Base-by-base conservation (phyloP, 2,888 invertebrate species). In the Aspidiotus rigidus region DNA sequence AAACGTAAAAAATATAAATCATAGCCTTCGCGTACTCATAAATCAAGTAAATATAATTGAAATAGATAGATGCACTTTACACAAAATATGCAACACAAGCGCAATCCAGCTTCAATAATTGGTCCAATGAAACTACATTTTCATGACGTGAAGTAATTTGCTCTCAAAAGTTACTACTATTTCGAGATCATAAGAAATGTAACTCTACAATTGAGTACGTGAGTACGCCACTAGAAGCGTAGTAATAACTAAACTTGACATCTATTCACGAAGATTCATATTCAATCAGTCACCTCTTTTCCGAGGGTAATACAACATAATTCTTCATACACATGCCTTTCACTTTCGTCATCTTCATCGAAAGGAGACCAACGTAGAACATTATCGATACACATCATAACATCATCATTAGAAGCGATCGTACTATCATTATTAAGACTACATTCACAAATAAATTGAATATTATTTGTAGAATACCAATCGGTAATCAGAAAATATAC, bases 301-400 rank as follows among this genome's bases (percentile, higher is more conserved):
- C 87, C 83, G 80, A 90, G 88, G 77, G 89, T 89, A 77, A 90
- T 88, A 79, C 89, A 91, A 83, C 90, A 90, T 75, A 92, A 84
- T 79, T 91, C 90, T 80, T 90, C 91, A 79, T 92, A 92, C 76
- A 90, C 87, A 80, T 89, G 89, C 78, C 90, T 89, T 75, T 89
- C 89, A 74, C 75, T 75, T 70, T 75, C 75, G 56, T 70, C 64
- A 66, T 70, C 56, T 70, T 61, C 61, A 70, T 61, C 62, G 40
- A 69, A 69, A 17, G 69, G 69, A 62, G 62, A 69, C 69, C 69
- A 69, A n/a, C 69, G 60, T 40, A 69, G 28, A 10, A 62, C 69
- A 55, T 41, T 69, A n/a, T 69, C 69, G 55, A 69, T 41, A 40
- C 42, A 60, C 39, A 54, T 42, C 28, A 57, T 57, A 28, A 57